These are phyloP conservation scores for Alethe diademata DNA, from an alignment of 2,113 vertebrate species.

Conservation along the genomic window DNA sequence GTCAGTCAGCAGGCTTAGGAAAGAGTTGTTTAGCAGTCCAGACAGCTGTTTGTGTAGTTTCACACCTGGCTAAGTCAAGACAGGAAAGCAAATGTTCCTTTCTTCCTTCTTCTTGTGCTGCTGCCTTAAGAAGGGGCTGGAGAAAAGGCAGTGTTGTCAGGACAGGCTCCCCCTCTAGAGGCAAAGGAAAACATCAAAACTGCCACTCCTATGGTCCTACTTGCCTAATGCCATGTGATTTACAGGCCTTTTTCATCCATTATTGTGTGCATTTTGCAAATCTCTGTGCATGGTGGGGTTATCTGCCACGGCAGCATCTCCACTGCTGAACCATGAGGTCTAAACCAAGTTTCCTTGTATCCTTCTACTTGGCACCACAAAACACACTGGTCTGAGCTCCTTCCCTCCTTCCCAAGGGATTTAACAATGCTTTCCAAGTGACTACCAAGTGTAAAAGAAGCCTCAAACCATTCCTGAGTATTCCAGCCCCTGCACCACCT, in stretches of 20 bases:
- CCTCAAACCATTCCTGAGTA: background rate
- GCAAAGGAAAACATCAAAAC: background rate
- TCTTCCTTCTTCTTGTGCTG: background rate
- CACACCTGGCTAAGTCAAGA: background rate
- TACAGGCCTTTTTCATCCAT: background rate
- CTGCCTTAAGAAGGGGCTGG: background rate
- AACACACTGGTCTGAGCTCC: background rate
- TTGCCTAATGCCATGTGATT: background rate
- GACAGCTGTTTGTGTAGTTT: background rate
- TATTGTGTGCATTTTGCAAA: background rate
- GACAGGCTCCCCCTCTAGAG: background rate
- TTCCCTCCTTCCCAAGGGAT: background rate
- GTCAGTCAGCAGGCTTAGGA: background rate
- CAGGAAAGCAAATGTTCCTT: background rate
- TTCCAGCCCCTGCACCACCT: background rate
- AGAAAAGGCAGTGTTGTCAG: background rate
- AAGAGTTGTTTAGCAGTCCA: background rate
- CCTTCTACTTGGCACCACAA: background rate
- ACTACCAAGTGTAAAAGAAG: background rate
- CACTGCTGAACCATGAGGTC: background rate
- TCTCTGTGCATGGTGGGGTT: background rate
- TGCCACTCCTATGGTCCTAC: fast-evolving
- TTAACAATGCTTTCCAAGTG: background rate
- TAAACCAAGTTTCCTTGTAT: background rate
- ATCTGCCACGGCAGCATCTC: background rate